Evolutionary conservation across 2,113 vertebrate genomes (phyloP).

Genomic region (Anolis sagrei): DNA sequence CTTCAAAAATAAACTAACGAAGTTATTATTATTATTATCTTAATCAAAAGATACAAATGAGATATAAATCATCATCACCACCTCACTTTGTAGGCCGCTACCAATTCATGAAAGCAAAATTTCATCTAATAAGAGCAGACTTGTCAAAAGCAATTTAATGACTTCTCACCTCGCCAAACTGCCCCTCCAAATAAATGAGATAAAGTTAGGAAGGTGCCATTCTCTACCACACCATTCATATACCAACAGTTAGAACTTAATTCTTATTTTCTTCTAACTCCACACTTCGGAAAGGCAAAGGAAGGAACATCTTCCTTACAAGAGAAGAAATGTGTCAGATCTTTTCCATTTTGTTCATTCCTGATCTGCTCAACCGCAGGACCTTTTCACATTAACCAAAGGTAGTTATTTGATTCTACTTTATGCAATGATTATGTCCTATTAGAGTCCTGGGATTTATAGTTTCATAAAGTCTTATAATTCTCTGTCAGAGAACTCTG

Average conservation of each 20-base stretch:
- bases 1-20: too few species aligned
- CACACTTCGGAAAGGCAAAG: background rate
- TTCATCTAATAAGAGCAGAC: background rate
- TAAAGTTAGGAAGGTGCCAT: background rate
- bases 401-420: too few species aligned
- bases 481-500: too few species aligned
- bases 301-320: background rate
- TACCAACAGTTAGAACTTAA: background rate
- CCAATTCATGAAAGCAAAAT: background rate
- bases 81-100: background rate
- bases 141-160: background rate
- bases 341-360: background rate
- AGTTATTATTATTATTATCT: too few species aligned
- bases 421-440: too few species aligned
- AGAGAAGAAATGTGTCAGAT: background rate
- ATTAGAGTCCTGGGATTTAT: too few species aligned
- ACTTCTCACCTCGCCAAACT: too few species aligned
- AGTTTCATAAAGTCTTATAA: too few species aligned
- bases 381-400: too few species aligned
- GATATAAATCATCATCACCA: too few species aligned
- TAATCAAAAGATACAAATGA: too few species aligned
- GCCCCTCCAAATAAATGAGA: background rate
- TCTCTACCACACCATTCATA: background rate
- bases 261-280: background rate
- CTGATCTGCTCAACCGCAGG: background rate